Evolutionary conservation across 2,888 invertebrate genomes (phyloP).

Genomic region (Cataglyphis cursor): DNA sequence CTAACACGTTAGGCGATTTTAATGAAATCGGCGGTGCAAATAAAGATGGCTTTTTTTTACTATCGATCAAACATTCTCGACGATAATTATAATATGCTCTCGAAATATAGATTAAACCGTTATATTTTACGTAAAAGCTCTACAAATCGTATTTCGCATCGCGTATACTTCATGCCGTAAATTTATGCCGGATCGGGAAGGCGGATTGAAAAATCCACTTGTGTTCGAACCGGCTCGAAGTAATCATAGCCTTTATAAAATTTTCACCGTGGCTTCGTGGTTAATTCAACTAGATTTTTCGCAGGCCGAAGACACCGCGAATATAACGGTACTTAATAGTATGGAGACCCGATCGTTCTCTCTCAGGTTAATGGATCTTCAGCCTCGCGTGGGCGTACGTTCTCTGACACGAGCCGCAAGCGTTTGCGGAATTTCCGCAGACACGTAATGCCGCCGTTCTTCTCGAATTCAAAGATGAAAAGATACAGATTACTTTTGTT

Average conservation of each 20-base stretch:
- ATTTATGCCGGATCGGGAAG: slow-evolving; percentile 36
- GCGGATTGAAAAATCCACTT: slow-evolving; percentile 45
- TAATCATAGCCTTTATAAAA: slow-evolving; percentile 56
- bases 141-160: slow-evolving; percentile 25
- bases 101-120: not conserved
- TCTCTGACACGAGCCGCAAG: slow-evolving; percentile 57
- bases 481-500: slow-evolving; percentile 17
- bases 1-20: not conserved
- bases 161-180: slow-evolving; percentile 11
- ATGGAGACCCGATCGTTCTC: slow-evolving; percentile 55
- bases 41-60: not conserved
- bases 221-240: slow-evolving; percentile 41
- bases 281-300: slow-evolving; percentile 57
- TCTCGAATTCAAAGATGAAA: slow-evolving; percentile 6
- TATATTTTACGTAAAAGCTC: slow-evolving; percentile 23
- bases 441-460: slow-evolving; percentile 43
- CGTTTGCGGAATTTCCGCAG: slow-evolving; percentile 55
- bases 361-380: slow-evolving; percentile 54
- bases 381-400: slow-evolving; percentile 54
- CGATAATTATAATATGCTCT: slow-evolving; percentile 32
- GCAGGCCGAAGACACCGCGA: slow-evolving; percentile 49
- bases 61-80: not conserved
- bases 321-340: slow-evolving; percentile 57
- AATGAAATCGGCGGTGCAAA: not conserved
- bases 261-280: slow-evolving; percentile 42